A percentile compares a stretch with the other conserved stretches of the same genome.
Evolutionary conservation across 2,888 invertebrate genomes (phyloP).

Genomic region (Dastarcus helophoroides): DNA sequence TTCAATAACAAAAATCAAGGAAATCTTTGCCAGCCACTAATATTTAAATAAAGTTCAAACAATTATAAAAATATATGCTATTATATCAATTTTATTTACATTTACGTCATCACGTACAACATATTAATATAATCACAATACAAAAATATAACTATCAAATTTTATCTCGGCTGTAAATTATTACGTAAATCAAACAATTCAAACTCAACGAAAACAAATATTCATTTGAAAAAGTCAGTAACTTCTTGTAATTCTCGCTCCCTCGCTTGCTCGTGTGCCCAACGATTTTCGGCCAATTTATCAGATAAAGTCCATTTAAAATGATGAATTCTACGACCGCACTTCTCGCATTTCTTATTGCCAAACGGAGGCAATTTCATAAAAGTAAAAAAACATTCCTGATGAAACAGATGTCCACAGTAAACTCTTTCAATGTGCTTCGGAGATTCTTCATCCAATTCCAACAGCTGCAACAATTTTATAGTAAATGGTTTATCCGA

Average conservation of each 20-base stretch:
- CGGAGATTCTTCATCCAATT: conserved; percentile 46
- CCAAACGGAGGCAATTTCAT: conserved; percentile 66
- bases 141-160: no score
- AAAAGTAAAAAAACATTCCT: conserved; percentile 53
- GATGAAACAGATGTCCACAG: conserved; percentile 63
- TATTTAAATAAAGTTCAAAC: no score
- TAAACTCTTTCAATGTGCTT: conserved; percentile 56
- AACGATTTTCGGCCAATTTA: conserved; percentile 57
- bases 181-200: no score
- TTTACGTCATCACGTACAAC: no score
- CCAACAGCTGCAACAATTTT: conserved; percentile 38
- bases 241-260: conserved; percentile 64
- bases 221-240: conserved; percentile 52
- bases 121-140: no score
- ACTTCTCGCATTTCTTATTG: conserved; percentile 55
- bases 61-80: no score
- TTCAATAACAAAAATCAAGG: no score
- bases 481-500: conserved; percentile 4
- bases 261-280: conserved; percentile 68
- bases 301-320: conserved; percentile 62
- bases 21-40: no score
- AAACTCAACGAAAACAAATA: no score
- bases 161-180: no score
- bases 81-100: no score
- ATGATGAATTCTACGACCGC: conserved; percentile 55